Conservation (phyloP, 2,113 vertebrate genomes). For the Scalopus aquaticus region DNA sequence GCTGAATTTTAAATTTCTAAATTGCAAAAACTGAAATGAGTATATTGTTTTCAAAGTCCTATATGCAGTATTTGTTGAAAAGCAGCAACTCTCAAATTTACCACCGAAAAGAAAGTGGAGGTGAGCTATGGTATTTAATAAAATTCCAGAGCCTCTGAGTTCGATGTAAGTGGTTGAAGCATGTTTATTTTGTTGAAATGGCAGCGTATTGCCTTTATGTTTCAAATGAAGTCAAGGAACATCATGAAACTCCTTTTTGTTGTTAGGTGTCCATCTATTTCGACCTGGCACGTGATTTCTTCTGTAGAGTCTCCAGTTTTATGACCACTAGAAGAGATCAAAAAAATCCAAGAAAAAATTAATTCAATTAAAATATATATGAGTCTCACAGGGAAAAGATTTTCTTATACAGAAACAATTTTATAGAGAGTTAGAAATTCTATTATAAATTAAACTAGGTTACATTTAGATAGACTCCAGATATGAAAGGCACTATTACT, state of each 20-base stretch:
- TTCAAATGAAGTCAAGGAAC: constrained; percentile 14
- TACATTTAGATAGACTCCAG: not conserved
- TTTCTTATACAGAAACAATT: not conserved
- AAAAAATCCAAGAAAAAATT: constrained; percentile 48
- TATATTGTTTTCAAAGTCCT: not conserved
- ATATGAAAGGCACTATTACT: not conserved
- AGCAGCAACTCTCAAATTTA: not conserved
- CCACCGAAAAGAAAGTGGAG: not conserved
- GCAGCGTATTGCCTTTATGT: not conserved
- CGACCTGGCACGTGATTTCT: constrained; percentile 26
- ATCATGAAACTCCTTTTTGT: not conserved
- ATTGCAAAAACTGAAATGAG: not conserved
- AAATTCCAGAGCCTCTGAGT: not conserved
- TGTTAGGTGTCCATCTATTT: not conserved
- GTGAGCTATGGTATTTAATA: not conserved
- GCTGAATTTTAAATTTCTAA: not conserved
- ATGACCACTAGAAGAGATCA: constrained; percentile 61
- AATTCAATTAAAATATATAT: not conserved
- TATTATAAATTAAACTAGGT: constrained; percentile 1
- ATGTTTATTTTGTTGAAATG: constrained; percentile 65
- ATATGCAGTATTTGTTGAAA: not conserved
- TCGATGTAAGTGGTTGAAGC: not conserved
- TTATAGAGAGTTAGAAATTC: not conserved
- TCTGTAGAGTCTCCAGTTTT: constrained; percentile 1
- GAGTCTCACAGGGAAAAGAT: not conserved